Base-by-base conservation (phyloP, 2,797 vertebrate species). In the Macrochelys suwanniensis region DNA sequence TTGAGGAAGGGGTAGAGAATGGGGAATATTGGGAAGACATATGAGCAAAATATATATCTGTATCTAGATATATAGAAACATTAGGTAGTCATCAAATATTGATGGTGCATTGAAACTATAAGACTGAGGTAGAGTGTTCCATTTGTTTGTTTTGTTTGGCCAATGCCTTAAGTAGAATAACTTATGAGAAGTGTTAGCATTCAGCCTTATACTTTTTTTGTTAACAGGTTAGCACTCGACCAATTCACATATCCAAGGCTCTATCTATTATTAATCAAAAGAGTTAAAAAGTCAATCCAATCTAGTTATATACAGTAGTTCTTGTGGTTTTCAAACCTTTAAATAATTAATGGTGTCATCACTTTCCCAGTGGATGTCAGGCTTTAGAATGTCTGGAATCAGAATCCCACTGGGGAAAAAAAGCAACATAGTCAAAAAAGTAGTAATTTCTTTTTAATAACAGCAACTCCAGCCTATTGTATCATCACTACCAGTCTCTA, bases 191-290 rank as follows among this genome's bases (percentile, higher is more conserved):
- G 88, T 1, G 92, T 97, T 98, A 97, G 96, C 96, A 98, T 98
- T 97, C 98, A 94, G 95, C 84, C 92, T 96, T 95, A 82, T 94
- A 54, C 90, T 98, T 80, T 93, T 97, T 98, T 98, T 97, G 97
- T 97, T 98, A 98, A 96, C 97, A 97, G 97, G 98, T 98, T 97
- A 97, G 97, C 26, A 47, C 93, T 98, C 92, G 11, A 97, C 97
- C 97, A 97, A 98, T 98, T 96, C 98, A 97, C 97, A 97, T 96
- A 96, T 94, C 97, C 97, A 89, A 93, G 42, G 82, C 89, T 95
- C 96, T 92, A 98, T 98, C 97, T 97, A 98, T 98, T 98, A 98
- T 98, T 98, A 97, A 98, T 98, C 98, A 98, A 98, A 98, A 97
- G 97, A 98, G 97, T 98, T 98, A 97, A 98, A 98, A 98, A 98